Conservation (phyloP, 2,113 vertebrate genomes). For the Mohoua ochrocephala region DNA sequence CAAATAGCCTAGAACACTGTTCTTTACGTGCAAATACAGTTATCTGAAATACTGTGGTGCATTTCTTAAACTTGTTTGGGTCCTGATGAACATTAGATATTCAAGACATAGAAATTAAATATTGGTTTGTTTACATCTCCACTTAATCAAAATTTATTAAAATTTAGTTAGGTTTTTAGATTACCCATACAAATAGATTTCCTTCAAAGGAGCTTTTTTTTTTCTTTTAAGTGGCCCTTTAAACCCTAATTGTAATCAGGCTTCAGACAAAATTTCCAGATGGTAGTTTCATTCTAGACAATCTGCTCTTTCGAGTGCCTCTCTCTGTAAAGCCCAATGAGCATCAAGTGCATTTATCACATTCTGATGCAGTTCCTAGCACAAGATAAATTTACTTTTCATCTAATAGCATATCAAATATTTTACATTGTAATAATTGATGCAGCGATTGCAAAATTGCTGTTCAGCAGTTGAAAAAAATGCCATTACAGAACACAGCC, state of each 20-base stretch:
- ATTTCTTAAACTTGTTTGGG: not conserved
- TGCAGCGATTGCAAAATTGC: not conserved
- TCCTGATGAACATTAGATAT: not conserved
- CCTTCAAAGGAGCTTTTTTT: not conserved
- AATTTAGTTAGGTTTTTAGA: not conserved
- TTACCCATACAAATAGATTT: not conserved
- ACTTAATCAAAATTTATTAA: not conserved
- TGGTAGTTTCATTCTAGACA: slow-evolving; percentile 20
- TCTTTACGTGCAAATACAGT: not conserved
- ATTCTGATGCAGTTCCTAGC: not conserved
- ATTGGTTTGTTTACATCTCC: not conserved
- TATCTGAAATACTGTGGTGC: not conserved
- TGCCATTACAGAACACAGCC: slow-evolving; percentile 19
- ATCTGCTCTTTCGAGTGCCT: slow-evolving; percentile 1
- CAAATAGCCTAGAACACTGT: not conserved
- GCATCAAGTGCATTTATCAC: slow-evolving; percentile 27
- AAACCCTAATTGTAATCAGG: not conserved
- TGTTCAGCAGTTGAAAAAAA: slow-evolving; percentile 5
- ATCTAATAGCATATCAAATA: slow-evolving; percentile 11
- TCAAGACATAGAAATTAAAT: not conserved
- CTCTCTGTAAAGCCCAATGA: slow-evolving; percentile 11
- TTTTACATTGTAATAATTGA: slow-evolving; percentile 32
- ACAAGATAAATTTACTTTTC: slow-evolving; percentile 25
- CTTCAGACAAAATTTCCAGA: slow-evolving; percentile 52
- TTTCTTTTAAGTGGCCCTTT: not conserved